These are phyloP conservation scores for Prostheceraeus crozeri DNA, from an alignment of 2,888 invertebrate species.

Conservation along the genomic window DNA sequence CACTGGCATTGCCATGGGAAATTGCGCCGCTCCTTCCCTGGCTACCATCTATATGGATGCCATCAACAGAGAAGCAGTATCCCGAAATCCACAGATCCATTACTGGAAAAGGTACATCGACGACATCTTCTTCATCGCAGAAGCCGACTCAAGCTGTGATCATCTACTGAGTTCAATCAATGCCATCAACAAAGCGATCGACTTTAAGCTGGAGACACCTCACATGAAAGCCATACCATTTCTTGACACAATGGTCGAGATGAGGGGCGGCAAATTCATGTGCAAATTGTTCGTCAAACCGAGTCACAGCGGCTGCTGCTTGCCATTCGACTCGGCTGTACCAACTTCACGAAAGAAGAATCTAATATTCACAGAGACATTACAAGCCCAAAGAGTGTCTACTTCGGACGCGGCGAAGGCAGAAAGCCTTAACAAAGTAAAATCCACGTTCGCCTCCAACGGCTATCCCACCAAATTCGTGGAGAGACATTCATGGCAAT, in stretches of 20 bases:
- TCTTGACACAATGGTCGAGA: slow-evolving; percentile 18
- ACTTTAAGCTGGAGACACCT: too few relatives aligned
- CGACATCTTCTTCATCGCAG: slow-evolving; percentile 18
- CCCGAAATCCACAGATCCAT: slow-evolving; percentile 17
- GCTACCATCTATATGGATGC: too few relatives aligned
- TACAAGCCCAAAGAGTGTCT: slow-evolving; percentile 16
- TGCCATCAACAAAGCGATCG: too few relatives aligned
- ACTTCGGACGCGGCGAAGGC: slow-evolving; percentile 1
- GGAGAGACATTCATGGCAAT: too few relatives aligned
- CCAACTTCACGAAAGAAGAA: slow-evolving; percentile 22
- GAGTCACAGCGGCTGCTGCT: slow-evolving; percentile 6
- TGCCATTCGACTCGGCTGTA: slow-evolving; percentile 16
- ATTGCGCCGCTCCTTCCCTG: too few relatives aligned
- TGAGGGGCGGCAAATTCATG: neutral
- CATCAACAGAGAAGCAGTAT: too few relatives aligned
- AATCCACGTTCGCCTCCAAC: neutral
- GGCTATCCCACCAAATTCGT: too few relatives aligned
- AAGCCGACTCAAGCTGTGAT: too few relatives aligned
- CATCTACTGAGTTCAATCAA: too few relatives aligned
- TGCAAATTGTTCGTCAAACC: slow-evolving; percentile 12
- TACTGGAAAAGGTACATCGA: slow-evolving; percentile 29
- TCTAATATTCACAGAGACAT: slow-evolving; percentile 21
- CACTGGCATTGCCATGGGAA: too few relatives aligned
- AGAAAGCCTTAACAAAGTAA: slow-evolving; percentile 10
- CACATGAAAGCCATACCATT: too few relatives aligned